Percentiles rank a stretch among this genome's conserved stretches.
Evolutionary conservation across 1,140 invertebrate species (phyloP).

Genomic region (Aporrectodea caliginosa): DNA sequence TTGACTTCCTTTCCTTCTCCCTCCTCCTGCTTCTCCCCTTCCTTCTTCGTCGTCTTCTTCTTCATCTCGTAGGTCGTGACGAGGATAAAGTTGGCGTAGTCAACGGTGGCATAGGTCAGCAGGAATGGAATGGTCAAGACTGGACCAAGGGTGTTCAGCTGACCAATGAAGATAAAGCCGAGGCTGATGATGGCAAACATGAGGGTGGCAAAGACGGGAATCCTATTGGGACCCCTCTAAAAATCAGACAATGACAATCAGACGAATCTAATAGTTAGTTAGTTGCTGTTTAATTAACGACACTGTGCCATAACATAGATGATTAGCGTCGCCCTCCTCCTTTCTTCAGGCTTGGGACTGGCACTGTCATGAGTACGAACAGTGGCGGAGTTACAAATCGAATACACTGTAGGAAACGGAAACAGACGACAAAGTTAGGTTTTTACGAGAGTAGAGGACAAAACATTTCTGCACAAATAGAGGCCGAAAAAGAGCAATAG

Average conservation of each 20-base stretch:
- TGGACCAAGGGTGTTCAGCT: conserved; percentile 85
- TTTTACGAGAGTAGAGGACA: too few relatives aligned
- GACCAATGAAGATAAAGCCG: conserved; percentile 79
- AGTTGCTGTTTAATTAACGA: too few relatives aligned
- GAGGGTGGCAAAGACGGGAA: conserved; percentile 79
- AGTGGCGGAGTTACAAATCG: neutral
- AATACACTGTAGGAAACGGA: neutral
- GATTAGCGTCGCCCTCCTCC: too few relatives aligned
- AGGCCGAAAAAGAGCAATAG: neutral
- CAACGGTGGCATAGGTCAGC: conserved; percentile 84
- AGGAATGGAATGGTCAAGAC: conserved; percentile 92
- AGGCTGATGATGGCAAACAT: conserved; percentile 79
- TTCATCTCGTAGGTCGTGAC: conserved; percentile 66
- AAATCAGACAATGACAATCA: neutral
- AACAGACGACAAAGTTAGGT: neutral
- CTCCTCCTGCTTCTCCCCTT: neutral
- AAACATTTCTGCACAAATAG: neutral
- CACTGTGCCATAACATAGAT: too few relatives aligned
- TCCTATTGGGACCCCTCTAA: conserved; percentile 63
- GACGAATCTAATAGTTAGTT: neutral
- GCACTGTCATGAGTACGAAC: too few relatives aligned
- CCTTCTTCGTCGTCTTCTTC: neutral
- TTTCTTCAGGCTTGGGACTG: too few relatives aligned
- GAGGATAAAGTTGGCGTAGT: conserved; percentile 89
- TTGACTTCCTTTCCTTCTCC: neutral